These are phyloP conservation scores for Seriola rivoliana DNA, from an alignment of 2,113 vertebrate genomes.

Conservation along the genomic window DNA sequence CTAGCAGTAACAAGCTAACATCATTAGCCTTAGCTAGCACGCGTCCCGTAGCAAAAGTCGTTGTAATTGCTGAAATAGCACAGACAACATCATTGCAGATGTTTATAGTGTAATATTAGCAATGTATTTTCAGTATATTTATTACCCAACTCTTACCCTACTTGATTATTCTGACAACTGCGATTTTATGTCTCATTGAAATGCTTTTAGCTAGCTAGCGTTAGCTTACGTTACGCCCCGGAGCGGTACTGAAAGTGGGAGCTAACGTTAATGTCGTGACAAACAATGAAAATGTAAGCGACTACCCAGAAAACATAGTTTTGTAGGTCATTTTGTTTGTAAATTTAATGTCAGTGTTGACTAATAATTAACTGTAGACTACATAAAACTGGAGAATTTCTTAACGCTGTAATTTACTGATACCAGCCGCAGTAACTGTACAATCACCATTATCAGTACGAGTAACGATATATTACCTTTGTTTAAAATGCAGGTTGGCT, in stretches of 20 bases:
- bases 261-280: slow-evolving; percentile 18
- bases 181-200: not conserved
- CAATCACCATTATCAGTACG: not conserved
- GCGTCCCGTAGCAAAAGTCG: slow-evolving; percentile 23
- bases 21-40: slow-evolving; percentile 56
- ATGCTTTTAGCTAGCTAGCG: slow-evolving; percentile 1
- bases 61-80: slow-evolving; percentile 33
- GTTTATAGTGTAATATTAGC: not conserved
- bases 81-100: not conserved
- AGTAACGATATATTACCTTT: not conserved
- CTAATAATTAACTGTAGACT: not conserved
- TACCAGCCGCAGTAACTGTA: not conserved
- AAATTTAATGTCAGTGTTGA: not conserved
- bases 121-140: rapidly evolving
- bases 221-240: slow-evolving; percentile 49
- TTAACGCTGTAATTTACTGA: not conserved
- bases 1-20: slow-evolving; percentile 72
- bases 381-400: not conserved
- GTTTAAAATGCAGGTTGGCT: slow-evolving; percentile 12
- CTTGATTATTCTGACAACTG: not conserved
- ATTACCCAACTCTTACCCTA: rapidly evolving
- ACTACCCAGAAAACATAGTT: not conserved
- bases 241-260: slow-evolving; percentile 1
- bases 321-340: not conserved
- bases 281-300: slow-evolving; percentile 20